Evolutionary conservation across 92 coral and sea anemone genomes (phyloP).

Genomic region (Virgularia gustaviana): DNA sequence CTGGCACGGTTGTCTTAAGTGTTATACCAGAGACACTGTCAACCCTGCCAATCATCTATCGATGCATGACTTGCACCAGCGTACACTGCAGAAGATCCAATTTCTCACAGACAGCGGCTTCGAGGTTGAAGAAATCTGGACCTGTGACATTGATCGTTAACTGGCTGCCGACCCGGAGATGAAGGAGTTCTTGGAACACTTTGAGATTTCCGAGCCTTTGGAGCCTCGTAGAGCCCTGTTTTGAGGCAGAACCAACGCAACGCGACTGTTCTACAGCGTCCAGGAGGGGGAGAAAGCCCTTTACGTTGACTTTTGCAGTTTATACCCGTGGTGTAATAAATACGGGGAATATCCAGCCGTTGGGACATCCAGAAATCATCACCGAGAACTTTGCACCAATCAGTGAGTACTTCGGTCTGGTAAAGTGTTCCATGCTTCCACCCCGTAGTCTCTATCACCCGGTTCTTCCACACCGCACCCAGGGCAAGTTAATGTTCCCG

Average conservation of each 20-base stretch:
- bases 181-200: constrained; percentile 17
- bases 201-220: constrained; percentile 21
- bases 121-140: constrained; percentile 48
- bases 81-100: constrained; percentile 18
- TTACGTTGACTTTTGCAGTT: constrained; percentile 23
- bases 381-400: too few species aligned
- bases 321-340: constrained; percentile 36
- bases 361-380: constrained; percentile 24
- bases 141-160: constrained; percentile 32
- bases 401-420: too few species aligned
- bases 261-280: constrained; percentile 18
- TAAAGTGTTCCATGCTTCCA: too few species aligned
- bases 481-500: too few species aligned
- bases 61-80: constrained; percentile 48
- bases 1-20: constrained; percentile 43
- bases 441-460: too few species aligned
- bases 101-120: constrained; percentile 27
- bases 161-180: constrained; percentile 11
- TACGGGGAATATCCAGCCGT: not conserved
- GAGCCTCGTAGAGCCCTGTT: constrained; percentile 32
- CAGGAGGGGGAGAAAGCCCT: constrained; percentile 16
- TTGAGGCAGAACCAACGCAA: constrained; percentile 27
- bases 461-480: too few species aligned
- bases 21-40: constrained; percentile 30
- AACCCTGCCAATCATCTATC: constrained; percentile 16